Evolutionary conservation across 2,797 vertebrate species (phyloP).

Genomic region (Leptodactylus fallax): DNA sequence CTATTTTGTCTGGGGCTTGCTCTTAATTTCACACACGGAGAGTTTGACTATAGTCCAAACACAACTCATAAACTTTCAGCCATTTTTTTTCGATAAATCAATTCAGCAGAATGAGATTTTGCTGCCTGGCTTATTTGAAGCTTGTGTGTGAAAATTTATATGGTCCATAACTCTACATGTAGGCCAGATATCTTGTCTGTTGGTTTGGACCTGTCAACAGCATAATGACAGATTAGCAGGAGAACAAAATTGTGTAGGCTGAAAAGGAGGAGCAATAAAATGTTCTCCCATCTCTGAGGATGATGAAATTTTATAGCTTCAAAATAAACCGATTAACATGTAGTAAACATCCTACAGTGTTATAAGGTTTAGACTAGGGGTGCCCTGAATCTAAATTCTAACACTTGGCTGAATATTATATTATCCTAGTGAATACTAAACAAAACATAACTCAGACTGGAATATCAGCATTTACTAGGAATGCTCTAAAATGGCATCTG

Average conservation of each 20-base stretch:
- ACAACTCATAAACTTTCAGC: constrained; percentile 59
- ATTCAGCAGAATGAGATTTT: constrained; percentile 57
- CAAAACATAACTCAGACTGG: background rate
- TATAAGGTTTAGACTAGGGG: constrained; percentile 9
- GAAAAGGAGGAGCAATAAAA: constrained; percentile 43
- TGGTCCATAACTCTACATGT: constrained; percentile 51
- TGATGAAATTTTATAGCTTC: constrained; percentile 50
- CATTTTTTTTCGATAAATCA: constrained; percentile 56
- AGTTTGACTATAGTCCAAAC: constrained; percentile 56
- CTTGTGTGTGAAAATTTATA: constrained; percentile 60
- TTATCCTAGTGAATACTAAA: constrained; percentile 2
- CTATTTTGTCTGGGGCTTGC: constrained; percentile 44
- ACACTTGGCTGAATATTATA: background rate
- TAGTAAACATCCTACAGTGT: constrained; percentile 39
- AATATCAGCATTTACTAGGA: background rate
- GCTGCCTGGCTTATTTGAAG: constrained; percentile 58
- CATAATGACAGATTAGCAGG: constrained; percentile 51
- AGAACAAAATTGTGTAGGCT: constrained; percentile 39
- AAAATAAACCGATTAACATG: constrained; percentile 46
- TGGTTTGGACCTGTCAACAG: constrained; percentile 36
- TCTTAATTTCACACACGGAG: constrained; percentile 56
- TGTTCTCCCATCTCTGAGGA: constrained; percentile 22
- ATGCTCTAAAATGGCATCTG: background rate
- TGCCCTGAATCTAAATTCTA: constrained; percentile 10
- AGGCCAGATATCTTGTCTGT: constrained; percentile 56